A percentile compares a stretch with the other conserved stretches of the same genome.
These are phyloP conservation scores for Pipistrellus nathusii DNA, from an alignment of 2,797 vertebrate species.

Conservation along the genomic window DNA sequence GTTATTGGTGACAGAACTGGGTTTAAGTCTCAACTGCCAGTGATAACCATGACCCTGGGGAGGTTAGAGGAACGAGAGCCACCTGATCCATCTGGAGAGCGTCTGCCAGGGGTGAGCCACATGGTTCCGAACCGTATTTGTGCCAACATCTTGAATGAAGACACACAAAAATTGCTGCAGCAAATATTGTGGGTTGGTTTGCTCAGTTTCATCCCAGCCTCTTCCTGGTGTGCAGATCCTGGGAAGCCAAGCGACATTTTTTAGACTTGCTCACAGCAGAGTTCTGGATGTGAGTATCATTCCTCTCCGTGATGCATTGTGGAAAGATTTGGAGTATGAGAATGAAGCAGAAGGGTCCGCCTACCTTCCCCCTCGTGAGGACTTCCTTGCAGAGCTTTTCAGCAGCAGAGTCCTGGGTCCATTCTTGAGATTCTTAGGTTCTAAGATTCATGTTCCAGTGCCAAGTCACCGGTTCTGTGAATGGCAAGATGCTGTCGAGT, in stretches of 20 bases:
- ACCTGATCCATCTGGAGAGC: background rate
- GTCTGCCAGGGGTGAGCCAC: background rate
- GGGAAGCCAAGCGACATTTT: background rate
- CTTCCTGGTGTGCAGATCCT: background rate
- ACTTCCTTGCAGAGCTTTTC: background rate
- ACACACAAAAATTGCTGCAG: background rate
- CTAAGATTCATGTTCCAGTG: background rate
- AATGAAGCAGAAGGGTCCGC: slow-evolving; percentile 12
- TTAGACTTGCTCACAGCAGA: background rate
- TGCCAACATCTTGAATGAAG: slow-evolving; percentile 39
- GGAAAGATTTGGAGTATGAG: background rate
- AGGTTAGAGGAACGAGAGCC: background rate
- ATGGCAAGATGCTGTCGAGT: background rate
- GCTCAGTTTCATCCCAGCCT: background rate
- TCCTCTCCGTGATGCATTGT: background rate
- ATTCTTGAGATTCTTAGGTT: background rate
- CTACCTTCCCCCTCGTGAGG: background rate
- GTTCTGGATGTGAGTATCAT: background rate
- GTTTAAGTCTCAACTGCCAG: background rate
- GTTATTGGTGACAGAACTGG: background rate
- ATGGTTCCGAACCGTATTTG: background rate
- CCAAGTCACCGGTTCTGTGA: background rate
- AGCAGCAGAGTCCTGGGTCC: background rate
- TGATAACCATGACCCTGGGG: background rate
- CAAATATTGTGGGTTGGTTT: background rate